Evolutionary conservation across 2,888 invertebrate genomes (phyloP), one percentile per base, ranked within the genome.

Genomic region (Dolichomitus sp.): DNA sequence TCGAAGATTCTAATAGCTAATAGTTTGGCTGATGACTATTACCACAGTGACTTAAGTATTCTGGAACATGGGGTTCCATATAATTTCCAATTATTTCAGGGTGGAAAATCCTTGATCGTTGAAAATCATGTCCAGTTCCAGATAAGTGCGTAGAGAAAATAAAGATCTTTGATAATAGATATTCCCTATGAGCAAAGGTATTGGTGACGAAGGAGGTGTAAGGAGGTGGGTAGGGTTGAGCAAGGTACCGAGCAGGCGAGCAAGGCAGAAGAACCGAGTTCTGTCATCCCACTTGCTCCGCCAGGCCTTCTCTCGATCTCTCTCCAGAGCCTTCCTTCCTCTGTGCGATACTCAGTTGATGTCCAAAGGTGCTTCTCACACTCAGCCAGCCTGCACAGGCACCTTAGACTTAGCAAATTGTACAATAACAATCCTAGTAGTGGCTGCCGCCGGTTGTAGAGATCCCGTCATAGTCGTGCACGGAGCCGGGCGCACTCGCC

Each of bases 351-450:
- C 88, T 88, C 85, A 85, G 88, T 91, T 93, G 93, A 93, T 93
- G 93, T 93, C 93, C 93, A 93, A 93, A 93, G 92, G 93, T 93
- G 91, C 91, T 91, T 91, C 91, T 89, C 89, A 88, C 93, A 91
- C 93, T 90, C 88, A 89, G 85, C 87, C 74, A 79, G 72, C 52
- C 73, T 37, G 72, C 48, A 30, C 72, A 72, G 23, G 48, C 87
- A 87, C 89, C 90, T 91, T 86, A 88, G 91, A 91, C 91, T 92
- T 91, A 89, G 93, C 92, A 93, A 93, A 93, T 93, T 93, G 93
- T 93, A 93, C 93, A 93, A 93, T 93, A 93, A 93, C 93, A 93
- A 93, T 93, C 91, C 90, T 90, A 89, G 91, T 88, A 89, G 92
- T 87, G 85, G 87, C 87, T 88, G 78, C 76, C 68, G 80, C 66